phyloP scores from a whole-genome alignment of 2,888 invertebrate species.

The Dicyrtoma fusca region DNA sequence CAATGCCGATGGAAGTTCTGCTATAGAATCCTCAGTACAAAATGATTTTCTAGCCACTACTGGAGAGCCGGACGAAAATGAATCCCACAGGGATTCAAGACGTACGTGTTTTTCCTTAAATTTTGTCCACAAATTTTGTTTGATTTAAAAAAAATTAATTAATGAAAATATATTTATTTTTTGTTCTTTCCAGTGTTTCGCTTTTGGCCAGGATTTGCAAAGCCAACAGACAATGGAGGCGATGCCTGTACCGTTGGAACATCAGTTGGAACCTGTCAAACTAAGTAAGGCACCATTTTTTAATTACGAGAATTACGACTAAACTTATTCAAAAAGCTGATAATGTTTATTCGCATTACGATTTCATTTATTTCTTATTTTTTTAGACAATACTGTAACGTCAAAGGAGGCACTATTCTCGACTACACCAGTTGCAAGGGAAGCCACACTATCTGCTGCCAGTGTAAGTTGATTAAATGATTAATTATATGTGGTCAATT shows the following conservation, averaged over 20 bases:
- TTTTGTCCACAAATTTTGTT: no score
- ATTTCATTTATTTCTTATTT: neutral
- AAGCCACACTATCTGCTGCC: slow-evolving; percentile 1
- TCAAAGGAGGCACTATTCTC: neutral
- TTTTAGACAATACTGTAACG: neutral
- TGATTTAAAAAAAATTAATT: no score
- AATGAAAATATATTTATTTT: neutral
- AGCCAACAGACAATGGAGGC: neutral
- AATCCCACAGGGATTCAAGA: neutral
- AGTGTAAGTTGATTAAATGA: neutral
- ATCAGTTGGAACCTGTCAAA: neutral
- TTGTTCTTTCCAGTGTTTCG: neutral
- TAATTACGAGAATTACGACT: no score
- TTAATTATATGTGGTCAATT: neutral
- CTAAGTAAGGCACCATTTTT: no score
- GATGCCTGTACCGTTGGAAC: neutral
- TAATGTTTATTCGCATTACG: neutral
- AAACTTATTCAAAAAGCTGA: no score
- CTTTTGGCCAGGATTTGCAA: neutral
- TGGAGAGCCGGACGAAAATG: neutral
- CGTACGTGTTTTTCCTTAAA: no score
- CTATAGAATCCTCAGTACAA: no score
- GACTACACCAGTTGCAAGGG: neutral
- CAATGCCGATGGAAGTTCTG: no score
- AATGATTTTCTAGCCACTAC: no score